These are phyloP conservation scores for Melanotaenia nigrans DNA, from an alignment of 2,797 vertebrate genomes.

Conservation along the genomic window DNA sequence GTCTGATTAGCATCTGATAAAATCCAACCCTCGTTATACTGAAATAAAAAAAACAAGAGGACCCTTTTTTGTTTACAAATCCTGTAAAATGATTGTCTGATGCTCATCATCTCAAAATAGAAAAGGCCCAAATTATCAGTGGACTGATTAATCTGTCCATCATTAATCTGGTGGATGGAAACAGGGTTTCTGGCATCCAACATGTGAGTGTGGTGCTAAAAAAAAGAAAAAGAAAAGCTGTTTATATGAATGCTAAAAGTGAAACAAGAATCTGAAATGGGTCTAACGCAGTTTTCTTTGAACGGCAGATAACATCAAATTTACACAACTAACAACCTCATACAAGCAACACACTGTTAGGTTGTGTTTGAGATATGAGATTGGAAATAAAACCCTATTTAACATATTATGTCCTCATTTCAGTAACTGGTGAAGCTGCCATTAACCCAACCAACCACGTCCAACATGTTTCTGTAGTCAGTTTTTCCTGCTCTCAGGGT, in stretches of 20 bases:
- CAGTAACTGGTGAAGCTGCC: constrained; percentile 15
- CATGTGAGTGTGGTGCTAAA: background rate
- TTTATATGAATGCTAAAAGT: background rate
- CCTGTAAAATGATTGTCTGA: background rate
- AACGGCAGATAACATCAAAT: background rate
- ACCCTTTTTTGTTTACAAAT: background rate
- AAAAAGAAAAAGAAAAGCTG: background rate
- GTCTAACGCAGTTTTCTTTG: background rate
- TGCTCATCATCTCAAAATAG: constrained; percentile 11
- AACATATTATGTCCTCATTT: background rate
- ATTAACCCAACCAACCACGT: constrained; percentile 20
- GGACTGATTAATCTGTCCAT: background rate
- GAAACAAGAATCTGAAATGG: background rate
- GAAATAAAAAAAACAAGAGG: background rate
- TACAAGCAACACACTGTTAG: background rate
- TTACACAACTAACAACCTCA: background rate
- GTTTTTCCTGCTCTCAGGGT: constrained; percentile 3
- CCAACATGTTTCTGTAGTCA: constrained; percentile 17
- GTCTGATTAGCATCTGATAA: too few relatives aligned
- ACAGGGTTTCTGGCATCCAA: fast-evolving
- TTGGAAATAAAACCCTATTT: background rate
- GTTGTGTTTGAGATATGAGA: background rate
- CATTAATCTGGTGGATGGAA: background rate
- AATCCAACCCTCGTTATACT: too few relatives aligned
- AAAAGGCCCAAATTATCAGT: constrained; percentile 7